phyloP scores from a whole-genome alignment of 2,797 vertebrate genomes.

The Eospalax fontanierii region DNA sequence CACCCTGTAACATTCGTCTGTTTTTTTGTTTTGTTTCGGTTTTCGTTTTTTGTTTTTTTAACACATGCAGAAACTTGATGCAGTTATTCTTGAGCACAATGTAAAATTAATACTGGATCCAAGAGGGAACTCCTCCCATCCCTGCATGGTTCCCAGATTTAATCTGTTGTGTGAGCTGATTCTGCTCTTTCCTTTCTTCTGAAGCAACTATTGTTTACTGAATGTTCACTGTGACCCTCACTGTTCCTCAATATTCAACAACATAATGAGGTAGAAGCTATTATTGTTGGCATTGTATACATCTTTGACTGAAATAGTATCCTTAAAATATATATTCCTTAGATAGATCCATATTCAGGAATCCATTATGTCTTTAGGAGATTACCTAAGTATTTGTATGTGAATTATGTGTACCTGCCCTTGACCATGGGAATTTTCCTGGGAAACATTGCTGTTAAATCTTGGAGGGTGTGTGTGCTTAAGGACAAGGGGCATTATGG shows the following conservation, averaged over 20 bases:
- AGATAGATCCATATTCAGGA: conserved; percentile 21
- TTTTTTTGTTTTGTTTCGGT: too few relatives aligned
- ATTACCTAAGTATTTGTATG: conserved; percentile 4
- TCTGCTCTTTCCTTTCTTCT: conserved; percentile 9
- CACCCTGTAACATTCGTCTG: neutral
- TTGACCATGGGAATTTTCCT: conserved; percentile 57
- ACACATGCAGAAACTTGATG: neutral
- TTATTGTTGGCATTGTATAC: neutral
- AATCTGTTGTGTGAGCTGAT: conserved; percentile 31
- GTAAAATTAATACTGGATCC: conserved; percentile 12
- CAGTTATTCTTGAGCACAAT: neutral
- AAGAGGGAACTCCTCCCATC: neutral
- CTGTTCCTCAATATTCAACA: conserved; percentile 35
- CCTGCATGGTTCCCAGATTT: neutral
- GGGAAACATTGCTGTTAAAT: neutral
- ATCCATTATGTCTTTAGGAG: neutral
- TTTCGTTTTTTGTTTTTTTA: neutral
- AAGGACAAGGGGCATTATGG: neutral
- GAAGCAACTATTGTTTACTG: neutral
- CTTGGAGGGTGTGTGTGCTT: neutral
- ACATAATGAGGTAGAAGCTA: neutral
- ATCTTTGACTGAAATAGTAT: neutral
- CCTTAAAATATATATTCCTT: neutral
- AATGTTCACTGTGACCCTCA: neutral
- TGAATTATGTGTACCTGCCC: conserved; percentile 5